Evolutionary conservation across 2,888 invertebrate genomes (phyloP), one percentile per base, ranked within the genome.

Genomic region (Psylliodes chrysocephalus): DNA sequence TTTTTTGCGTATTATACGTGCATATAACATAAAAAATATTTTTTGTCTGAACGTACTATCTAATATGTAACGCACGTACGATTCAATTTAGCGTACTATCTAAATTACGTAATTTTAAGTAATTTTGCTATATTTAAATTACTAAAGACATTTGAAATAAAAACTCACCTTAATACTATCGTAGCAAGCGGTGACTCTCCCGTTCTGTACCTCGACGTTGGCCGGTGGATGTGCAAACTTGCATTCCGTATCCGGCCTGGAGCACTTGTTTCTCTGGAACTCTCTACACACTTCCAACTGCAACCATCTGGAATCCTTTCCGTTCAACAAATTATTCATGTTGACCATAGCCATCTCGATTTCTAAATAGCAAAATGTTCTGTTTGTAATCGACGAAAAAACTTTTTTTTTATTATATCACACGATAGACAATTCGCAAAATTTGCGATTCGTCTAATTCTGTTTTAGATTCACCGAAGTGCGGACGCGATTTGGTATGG

Each of bases 201-300:
- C 99, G 86, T 98, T 99, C 88, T 98, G 98, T 82, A 99, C 97
- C 87, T 99, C 99, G 80, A 99, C 98, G 85, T 98, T 98, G 79
- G 96, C 93, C 74, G 98, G 98, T 71, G 99, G 99, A 89, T 99
- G 99, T 75, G 99, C 98, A 85, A 98, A 99, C 89, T 99, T 99
- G 91, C 99, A 99, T 87, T 99, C 98, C 83, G 96, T 95, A 87
- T 99, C 98, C 73, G 96, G 94, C 82, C 99, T 91, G 81, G 97
- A 95, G 87, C 99, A 99, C 89, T 98, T 98, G 90, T 97, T 98
- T 85, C 99, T 91, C 88, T 98, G 98, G 87, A 95, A 99, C 88
- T 99, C 99, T 78, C 98, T 91, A 89, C 95, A 96, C 84, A 98
- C 99, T 88, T 99, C 99, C 84, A 99, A 89, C 85, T 99, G 98